A percentile compares a stretch with the other conserved stretches of the same genome.
Evolutionary conservation across 2,888 invertebrate species (phyloP).

Genomic region (Heliconius ethilla): DNA sequence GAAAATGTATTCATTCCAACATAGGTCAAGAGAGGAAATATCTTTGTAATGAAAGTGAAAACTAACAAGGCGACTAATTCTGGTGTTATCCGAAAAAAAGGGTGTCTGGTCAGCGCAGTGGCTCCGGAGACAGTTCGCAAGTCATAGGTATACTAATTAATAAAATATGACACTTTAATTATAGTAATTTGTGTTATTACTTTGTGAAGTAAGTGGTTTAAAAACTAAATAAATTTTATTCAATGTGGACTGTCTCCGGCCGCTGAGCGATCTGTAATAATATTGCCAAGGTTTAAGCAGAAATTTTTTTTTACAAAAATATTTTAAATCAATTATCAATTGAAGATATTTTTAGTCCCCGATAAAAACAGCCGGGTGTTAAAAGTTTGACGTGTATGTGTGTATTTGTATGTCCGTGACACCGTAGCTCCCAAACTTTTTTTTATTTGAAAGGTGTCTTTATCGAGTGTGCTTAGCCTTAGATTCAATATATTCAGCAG

Average conservation of each 20-base stretch:
- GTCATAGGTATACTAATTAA: not conserved
- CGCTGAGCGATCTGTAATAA: slow-evolving; percentile 48
- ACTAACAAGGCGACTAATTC: slow-evolving; percentile 71
- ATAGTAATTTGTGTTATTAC: not conserved
- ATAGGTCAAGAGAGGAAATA: slow-evolving; percentile 60
- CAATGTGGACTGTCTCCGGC: slow-evolving; percentile 64
- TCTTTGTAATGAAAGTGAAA: slow-evolving; percentile 56
- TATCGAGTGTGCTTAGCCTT: not conserved
- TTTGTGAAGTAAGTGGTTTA: not conserved
- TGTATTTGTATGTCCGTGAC: not conserved
- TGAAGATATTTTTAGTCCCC: not conserved
- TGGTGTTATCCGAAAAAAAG: slow-evolving; percentile 58
- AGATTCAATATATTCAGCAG: not conserved
- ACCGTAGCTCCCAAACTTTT: not conserved
- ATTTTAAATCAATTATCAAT: not conserved
- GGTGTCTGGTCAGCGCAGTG: slow-evolving; percentile 58
- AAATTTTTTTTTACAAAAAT: not conserved
- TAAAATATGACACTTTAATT: not conserved
- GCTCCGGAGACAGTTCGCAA: slow-evolving; percentile 68
- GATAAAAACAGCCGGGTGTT: not conserved
- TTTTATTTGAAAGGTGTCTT: not conserved
- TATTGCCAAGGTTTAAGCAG: slow-evolving; percentile 15
- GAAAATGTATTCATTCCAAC: slow-evolving; percentile 72
- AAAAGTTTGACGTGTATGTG: not conserved
- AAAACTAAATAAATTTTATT: slow-evolving; percentile 1